Percentiles rank a stretch among this genome's conserved stretches.
Evolutionary conservation across 1,140 invertebrate species (phyloP).

Genomic region (Pachyrhynchus sulphureomaculatus): DNA sequence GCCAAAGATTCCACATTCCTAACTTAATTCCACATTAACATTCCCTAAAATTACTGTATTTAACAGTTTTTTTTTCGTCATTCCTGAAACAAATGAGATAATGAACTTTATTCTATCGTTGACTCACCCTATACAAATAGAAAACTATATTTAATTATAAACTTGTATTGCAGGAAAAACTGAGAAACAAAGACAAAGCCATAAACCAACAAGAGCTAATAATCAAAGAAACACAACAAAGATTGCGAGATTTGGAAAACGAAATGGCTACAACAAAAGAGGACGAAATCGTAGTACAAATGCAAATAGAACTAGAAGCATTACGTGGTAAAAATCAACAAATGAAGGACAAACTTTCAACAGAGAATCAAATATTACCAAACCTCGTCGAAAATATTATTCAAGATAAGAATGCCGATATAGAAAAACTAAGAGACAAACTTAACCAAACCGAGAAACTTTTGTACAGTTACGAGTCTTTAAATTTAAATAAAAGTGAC

Average conservation of each 20-base stretch:
- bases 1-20: no score
- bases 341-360: constrained; percentile 55
- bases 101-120: no score
- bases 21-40: no score
- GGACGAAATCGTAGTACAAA: constrained; percentile 56
- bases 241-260: constrained; percentile 55
- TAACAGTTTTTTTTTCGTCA: no score
- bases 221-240: constrained; percentile 52
- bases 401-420: constrained; percentile 68
- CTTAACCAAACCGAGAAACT: constrained; percentile 56
- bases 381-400: constrained; percentile 64
- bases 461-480: constrained; percentile 52
- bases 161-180: constrained; percentile 54
- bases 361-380: constrained; percentile 54
- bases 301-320: constrained; percentile 58
- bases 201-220: constrained; percentile 56
- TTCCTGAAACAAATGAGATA: no score
- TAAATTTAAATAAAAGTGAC: constrained; percentile 59
- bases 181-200: constrained; percentile 61
- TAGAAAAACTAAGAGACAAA: constrained; percentile 61
- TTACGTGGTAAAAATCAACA: constrained; percentile 58
- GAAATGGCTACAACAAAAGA: constrained; percentile 54
- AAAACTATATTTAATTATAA: no score
- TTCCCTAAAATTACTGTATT: no score
- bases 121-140: no score